Base-by-base conservation (phyloP, 2,113 vertebrate genomes). In the Odobenus rosmarus region DNA sequence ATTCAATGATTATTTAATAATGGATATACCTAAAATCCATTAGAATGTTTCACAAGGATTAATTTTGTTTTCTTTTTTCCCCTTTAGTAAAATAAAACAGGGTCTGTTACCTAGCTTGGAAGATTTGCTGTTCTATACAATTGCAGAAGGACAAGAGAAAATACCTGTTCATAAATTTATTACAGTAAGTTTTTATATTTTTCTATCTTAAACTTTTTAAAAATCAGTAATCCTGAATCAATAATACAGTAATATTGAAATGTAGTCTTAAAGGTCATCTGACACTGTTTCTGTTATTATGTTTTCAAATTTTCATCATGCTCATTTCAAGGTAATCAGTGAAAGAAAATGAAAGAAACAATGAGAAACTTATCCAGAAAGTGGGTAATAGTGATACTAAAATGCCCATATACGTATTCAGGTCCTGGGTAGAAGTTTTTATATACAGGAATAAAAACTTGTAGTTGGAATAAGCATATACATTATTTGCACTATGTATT, bases 41-140 rank as follows among this genome's bases (percentile, higher is more conserved):
- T 88, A 85, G 18, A 97, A 39, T 93, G 21, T 93, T 72, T 39
- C 19, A n/a, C 16, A 90, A 81, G 31, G 71, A 95, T 95, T 98
- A 96, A 98, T 94, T 98, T 92, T 94, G 3, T 96, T 39, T 96
- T 97, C 87, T 97, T 93, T 93, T 67, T 91, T 55, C 13, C 46
- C 21, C 31, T 98, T 42, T 88, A 99, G 99, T 99, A 99, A 99
- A 99, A 98, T 99, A 74, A 99, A 99, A 96, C 99, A 99, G 90
- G 99, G 99, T 96, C 99, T 99, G 90, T 98, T 99, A 96, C 99
- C 99, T 97, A 99, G 99, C 89, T 99, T 99, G 98, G 99, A 99
- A 98, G 99, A 99, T 98, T 99, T 99, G 55, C 99, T 99, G 89
- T 99, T 99, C 98, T 99, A 99, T 98, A 99, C 99, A 95, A 99